Evolutionary conservation across 2,797 vertebrate genomes (phyloP), one percentile per base, ranked within the genome.

Genomic region (Esox masquinongy): DNA sequence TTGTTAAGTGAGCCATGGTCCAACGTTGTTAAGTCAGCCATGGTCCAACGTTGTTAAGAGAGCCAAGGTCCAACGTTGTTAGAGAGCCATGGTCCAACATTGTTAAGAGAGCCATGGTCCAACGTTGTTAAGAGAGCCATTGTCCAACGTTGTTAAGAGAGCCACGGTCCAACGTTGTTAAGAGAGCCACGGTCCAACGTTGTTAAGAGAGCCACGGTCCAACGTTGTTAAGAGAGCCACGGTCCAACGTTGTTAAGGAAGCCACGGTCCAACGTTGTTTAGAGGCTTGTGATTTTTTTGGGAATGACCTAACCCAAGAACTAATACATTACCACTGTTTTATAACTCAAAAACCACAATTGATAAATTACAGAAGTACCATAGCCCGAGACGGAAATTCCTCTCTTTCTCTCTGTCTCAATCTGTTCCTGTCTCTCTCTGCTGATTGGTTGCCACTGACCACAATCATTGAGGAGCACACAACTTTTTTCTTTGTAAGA

Each of bases 311-410:
- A 34, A 74, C 34, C 66, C 61, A 77, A 66, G 16, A 59, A 80
- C 83, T 80, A 77, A 34, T 83, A 81, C 59, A 83, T 83, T 82
- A 82, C 49, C 19, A 70, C 71, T 72, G 79, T 76, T 79, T 71
- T 75, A 64, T 51, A 3, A 79, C 47, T 74, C 70, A 15, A 26
- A n/a, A 34, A n/a, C n/a, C 47, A 17, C 61, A 34, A 36, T 56
- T 81, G 77, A 77, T 73, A 53, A 77, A 73, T 22, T 16, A 72
- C 51, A 47, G 43, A 7, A 51, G 16, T 8, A 17, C 39, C 36
- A n/a, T 83, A 82, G 83, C 82, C 75, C 80, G 67, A 59, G 79
- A 85, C 81, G 79, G 83, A n/a, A 70, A 76, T 82, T 77, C 36
- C 36, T 7, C 73, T 1, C 3, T 76, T 77, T 80, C 75, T 80